Evolutionary conservation across 2,113 vertebrate species (phyloP).

Genomic region (Ophiodon elongatus): DNA sequence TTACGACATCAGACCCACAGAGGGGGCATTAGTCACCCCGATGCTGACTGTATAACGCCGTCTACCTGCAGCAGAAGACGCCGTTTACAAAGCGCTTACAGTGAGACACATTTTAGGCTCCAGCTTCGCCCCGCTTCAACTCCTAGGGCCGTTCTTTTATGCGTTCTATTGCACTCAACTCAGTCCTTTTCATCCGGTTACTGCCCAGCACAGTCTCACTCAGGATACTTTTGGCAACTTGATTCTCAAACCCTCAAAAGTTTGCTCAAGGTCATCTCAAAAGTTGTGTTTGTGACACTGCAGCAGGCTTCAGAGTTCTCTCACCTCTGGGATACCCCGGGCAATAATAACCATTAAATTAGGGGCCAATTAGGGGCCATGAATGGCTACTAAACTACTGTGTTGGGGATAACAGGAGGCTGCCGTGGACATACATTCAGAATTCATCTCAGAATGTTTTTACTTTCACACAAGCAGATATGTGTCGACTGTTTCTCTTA

Average conservation of each 20-base stretch:
- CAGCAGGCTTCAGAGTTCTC: neutral
- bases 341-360: neutral
- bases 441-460: neutral
- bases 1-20: neutral
- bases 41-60: neutral
- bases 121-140: neutral
- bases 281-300: neutral
- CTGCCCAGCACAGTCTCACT: neutral
- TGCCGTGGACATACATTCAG: neutral
- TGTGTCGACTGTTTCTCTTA: neutral
- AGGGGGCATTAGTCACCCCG: neutral
- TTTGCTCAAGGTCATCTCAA: neutral
- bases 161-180: neutral
- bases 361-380: constrained; percentile 4
- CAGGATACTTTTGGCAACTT: neutral
- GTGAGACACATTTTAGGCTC: neutral
- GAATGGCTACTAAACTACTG: constrained; percentile 16
- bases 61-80: neutral
- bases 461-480: neutral
- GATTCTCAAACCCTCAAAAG: neutral
- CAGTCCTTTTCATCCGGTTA: neutral
- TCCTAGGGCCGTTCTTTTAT: neutral
- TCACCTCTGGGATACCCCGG: neutral
- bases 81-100: neutral
- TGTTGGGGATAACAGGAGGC: neutral